These are phyloP conservation scores for Linepithema humile DNA, from an alignment of 1,140 invertebrate genomes.

Conservation along the genomic window DNA sequence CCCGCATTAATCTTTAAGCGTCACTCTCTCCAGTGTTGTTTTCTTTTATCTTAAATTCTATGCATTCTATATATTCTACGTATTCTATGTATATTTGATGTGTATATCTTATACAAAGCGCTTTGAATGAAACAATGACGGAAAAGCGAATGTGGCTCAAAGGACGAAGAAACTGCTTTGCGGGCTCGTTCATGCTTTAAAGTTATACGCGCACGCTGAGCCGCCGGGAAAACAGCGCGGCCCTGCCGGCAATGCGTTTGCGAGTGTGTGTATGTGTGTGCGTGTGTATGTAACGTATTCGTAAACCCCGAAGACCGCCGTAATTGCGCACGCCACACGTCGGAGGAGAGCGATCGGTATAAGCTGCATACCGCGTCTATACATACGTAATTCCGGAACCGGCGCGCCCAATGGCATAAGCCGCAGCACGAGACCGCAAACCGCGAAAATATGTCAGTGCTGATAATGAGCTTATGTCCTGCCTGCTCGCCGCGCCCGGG, in stretches of 20 bases:
- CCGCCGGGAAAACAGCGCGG: neutral
- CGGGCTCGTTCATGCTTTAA: conserved; percentile 23
- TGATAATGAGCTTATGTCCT: conserved; percentile 52
- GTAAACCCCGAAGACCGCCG: conserved; percentile 50
- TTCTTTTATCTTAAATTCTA: neutral
- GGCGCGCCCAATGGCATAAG: conserved; percentile 6
- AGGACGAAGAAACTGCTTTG: conserved; percentile 29
- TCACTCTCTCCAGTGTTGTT: too few relatives aligned
- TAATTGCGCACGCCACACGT: conserved; percentile 47
- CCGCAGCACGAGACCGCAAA: conserved; percentile 40
- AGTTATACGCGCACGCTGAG: neutral
- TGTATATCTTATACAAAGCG: too few relatives aligned
- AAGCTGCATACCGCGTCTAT: conserved; percentile 28
- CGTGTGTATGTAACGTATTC: conserved; percentile 49
- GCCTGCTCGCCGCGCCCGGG: neutral
- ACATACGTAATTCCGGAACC: conserved; percentile 40
- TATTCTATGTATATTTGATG: neutral
- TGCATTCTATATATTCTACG: neutral
- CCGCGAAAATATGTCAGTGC: conserved; percentile 44
- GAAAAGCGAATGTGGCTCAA: neutral
- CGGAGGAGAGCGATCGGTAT: conserved; percentile 9
- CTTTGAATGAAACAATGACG: conserved; percentile 7
- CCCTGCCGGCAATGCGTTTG: conserved; percentile 50
- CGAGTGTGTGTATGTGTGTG: too few relatives aligned
- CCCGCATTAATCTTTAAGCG: neutral